Base-by-base conservation (phyloP, 2,797 vertebrate species). In the Danio kyathit region DNA sequence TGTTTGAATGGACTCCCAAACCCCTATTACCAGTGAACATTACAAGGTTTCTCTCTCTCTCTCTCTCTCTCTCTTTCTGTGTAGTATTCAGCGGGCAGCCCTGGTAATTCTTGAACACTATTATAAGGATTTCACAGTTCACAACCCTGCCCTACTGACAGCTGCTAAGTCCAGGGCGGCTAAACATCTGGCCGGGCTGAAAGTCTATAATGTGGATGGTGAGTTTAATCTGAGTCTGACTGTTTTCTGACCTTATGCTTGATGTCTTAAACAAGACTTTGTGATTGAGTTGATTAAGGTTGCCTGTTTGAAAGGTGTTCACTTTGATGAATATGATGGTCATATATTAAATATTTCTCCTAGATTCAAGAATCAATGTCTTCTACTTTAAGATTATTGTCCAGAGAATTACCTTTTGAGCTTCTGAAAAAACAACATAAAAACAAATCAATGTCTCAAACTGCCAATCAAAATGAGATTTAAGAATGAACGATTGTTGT, bases 151-250 rank as follows among this genome's bases (percentile, higher is more conserved):
- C 19, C 93, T 98, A 56, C 91, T 97, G 64, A 96, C 96, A 43
- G 95, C 96, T 84, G 95, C 96, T 65, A 98, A 97, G 86, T 95
- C 96, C 81, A 93, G 95, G 13, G 95, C 96, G 71, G 95, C 95
- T 88, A 97, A 98, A 86, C 96, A 97, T 88, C 95, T 97, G 94
- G 96, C 96, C 0, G 97, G 96, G 38, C 92, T 97, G 73, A 99
- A 98, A 90, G 96, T 99, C 89, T 97, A 98, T 93, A 96, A 93
- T 38, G 97, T 99, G 46, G 97, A 98, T 6, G 96, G 98, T 98
- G 83, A 82, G 96, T 96, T 78, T 80, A 78, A 67, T 84, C 63
- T 59, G n/a, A 46, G 48, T 70, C 59, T 52, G 10, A 61, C 21
- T 17, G 44, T 75, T 61, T 61, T 61, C 2, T 49, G 48, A 74